Percentiles rank a stretch among this genome's conserved stretches.
Evolutionary conservation across 35 echinoderm and acorn worm genomes (phyloP).

Genomic region (Patiria miniata): DNA sequence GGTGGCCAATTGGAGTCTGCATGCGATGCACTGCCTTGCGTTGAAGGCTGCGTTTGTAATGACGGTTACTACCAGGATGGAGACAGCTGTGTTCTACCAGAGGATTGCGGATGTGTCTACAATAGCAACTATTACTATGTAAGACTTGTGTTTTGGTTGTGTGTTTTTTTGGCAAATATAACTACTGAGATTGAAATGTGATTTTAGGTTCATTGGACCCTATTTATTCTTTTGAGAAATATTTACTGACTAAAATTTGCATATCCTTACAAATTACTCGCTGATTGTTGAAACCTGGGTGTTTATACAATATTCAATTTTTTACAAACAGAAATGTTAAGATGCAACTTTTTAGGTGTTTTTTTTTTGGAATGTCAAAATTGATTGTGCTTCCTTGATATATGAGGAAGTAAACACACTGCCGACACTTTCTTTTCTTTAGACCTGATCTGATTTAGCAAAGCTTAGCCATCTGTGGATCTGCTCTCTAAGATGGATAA

Average conservation of each 20-base stretch:
- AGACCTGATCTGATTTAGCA: no score
- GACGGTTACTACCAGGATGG: conserved; percentile 60
- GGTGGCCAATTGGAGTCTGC: neutral
- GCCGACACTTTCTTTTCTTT: no score
- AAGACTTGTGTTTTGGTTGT: conserved; percentile 3
- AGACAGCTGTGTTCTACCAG: conserved; percentile 36
- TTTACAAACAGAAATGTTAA: no score
- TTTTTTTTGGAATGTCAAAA: no score
- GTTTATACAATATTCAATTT: no score
- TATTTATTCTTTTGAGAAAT: neutral
- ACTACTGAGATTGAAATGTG: neutral
- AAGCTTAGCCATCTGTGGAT: no score
- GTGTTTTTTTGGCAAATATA: neutral
- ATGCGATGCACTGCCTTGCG: conserved; percentile 21
- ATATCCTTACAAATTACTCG: neutral
- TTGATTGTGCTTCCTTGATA: no score
- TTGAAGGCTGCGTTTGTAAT: conserved; percentile 73
- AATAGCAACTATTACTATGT: conserved; percentile 69
- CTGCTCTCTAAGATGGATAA: no score
- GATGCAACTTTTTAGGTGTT: no score
- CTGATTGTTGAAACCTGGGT: neutral
- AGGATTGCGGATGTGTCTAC: conserved; percentile 59
- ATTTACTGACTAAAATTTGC: neutral
- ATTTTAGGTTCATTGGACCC: neutral
- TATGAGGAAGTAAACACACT: no score